A percentile compares a stretch with the other conserved stretches of the same genome.
These are phyloP conservation scores for Limnephilus marmoratus DNA, from an alignment of 2,888 invertebrate genomes.

Conservation along the genomic window DNA sequence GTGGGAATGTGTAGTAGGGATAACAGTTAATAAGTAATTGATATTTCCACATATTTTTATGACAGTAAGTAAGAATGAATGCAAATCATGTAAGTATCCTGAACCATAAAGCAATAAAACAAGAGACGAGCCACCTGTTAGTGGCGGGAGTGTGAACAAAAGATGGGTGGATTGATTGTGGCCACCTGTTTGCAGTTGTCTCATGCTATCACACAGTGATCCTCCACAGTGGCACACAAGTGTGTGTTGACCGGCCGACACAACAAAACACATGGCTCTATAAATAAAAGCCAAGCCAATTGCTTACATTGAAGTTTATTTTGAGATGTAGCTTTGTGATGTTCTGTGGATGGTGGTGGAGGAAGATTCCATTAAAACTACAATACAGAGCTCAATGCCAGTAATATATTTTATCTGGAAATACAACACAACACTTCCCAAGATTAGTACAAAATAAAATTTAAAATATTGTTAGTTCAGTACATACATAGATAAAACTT, in stretches of 20 bases:
- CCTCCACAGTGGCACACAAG: neutral
- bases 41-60: slow-evolving; percentile 1
- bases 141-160: neutral
- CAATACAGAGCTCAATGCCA: slow-evolving; percentile 77
- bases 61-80: neutral
- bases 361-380: slow-evolving; percentile 71
- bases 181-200: slow-evolving; percentile 10
- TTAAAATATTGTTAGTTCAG: slow-evolving; percentile 78
- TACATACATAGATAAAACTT: slow-evolving; percentile 76
- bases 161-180: neutral
- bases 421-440: slow-evolving; percentile 78
- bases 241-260: slow-evolving; percentile 28
- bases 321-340: slow-evolving; percentile 56
- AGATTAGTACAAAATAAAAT: slow-evolving; percentile 80
- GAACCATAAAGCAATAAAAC: slow-evolving; percentile 14
- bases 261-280: slow-evolving; percentile 60
- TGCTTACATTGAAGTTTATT: slow-evolving; percentile 66
- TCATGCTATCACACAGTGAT: too few relatives aligned
- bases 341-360: slow-evolving; percentile 18
- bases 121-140: neutral
- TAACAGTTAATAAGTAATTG: slow-evolving; percentile 4
- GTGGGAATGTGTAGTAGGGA: neutral
- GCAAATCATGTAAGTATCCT: neutral
- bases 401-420: slow-evolving; percentile 78
- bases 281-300: slow-evolving; percentile 62